These are phyloP conservation scores for Heloderma charlesbogerti DNA, from an alignment of 2,113 vertebrate species.

Conservation along the genomic window DNA sequence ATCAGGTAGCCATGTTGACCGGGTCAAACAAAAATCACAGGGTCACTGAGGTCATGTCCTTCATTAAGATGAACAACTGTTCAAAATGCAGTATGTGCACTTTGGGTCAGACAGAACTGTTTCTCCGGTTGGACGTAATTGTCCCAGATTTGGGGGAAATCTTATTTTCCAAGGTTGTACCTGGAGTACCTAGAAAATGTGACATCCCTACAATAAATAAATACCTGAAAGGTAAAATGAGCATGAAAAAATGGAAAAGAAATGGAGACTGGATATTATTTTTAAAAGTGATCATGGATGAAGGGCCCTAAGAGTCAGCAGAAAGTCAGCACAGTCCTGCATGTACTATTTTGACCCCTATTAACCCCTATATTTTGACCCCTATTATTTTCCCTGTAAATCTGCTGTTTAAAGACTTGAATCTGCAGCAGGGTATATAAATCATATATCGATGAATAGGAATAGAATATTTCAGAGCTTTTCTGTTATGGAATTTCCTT, in stretches of 20 bases:
- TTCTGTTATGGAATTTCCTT: conserved; percentile 23
- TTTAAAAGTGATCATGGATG: neutral
- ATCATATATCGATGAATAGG: neutral
- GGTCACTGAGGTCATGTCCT: neutral
- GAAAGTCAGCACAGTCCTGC: neutral
- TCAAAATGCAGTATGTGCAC: neutral
- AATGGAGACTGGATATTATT: neutral
- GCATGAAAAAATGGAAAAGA: too few relatives aligned
- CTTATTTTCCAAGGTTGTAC: neutral
- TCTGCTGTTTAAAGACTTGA: neutral
- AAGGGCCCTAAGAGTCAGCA: neutral
- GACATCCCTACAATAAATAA: neutral
- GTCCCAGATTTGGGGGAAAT: neutral
- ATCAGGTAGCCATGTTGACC: neutral
- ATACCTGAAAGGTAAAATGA: neutral
- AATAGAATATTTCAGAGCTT: neutral
- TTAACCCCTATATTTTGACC: neutral
- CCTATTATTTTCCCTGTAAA: neutral
- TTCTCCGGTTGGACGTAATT: neutral
- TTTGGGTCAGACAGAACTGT: neutral
- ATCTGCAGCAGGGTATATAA: neutral
- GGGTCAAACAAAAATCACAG: neutral
- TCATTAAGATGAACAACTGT: neutral
- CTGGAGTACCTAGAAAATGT: neutral
- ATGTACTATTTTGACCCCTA: neutral